Base-by-base conservation (phyloP, 2,888 invertebrate genomes). In the Drosophila niveifrons region DNA sequence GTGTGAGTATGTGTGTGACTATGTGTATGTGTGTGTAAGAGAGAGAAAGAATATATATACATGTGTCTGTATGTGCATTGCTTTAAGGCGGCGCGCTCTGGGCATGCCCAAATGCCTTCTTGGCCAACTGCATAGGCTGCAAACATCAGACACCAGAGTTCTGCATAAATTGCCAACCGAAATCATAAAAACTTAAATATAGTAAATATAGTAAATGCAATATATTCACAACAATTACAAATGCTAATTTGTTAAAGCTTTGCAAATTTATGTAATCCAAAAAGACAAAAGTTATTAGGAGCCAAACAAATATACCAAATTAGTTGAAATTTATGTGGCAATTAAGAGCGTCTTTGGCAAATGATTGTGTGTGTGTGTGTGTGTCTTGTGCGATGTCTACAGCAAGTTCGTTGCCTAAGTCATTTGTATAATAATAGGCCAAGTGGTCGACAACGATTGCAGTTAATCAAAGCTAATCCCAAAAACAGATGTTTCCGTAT, bases 321-420 rank as follows among this genome's bases (percentile, higher is more conserved):
- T 66, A 55, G 47, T 55, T 59, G 31, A 71, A 66, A 64, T 77
- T 57, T 70, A 46, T 74, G 66, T 68, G 63, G 59, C 65, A 53
- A 65, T 72, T 59, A 72, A 50, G 46, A 64, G 50, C 18, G 47
- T 7, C 8, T 9, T 23, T 34, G 10, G 1, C 23, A 23, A 29
- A 17, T 41, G 10, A 31, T 57, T 23, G 34, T 39, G 43, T 46
- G 36, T 18, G 36, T 50, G 31, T 36, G 47, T 36, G 29, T 13
- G 64, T 46, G 48, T 41, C n/a, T n/a, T n/a, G 36, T 15, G 31
- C 23, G 57, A 41, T 48, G 34, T 67, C 23, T 61, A 61, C 47
- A 64, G 47, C 56, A 61, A 78, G 84, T 75, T 77, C 57, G 86
- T 75, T 80, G 79, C 63, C 71, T 55, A 72, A 68, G 71, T 76